Conservation (phyloP, 2,888 invertebrate genomes). For the Opisthograptis luteolata region DNA sequence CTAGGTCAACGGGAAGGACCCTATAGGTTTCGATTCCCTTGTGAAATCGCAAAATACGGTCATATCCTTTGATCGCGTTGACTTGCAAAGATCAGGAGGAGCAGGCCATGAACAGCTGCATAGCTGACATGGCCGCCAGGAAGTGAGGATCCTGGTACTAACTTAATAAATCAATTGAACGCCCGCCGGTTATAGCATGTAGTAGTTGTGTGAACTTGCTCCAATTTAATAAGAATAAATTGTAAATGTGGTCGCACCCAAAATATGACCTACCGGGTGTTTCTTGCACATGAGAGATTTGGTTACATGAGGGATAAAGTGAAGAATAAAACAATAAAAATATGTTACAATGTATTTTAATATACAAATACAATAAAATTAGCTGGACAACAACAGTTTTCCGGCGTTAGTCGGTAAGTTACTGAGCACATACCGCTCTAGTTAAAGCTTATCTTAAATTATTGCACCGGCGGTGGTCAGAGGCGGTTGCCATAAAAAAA, state of each 20-base stretch:
- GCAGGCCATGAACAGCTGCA: constrained; percentile 93
- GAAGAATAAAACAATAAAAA: constrained; percentile 33
- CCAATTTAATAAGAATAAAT: too few relatives aligned
- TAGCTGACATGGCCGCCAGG: constrained; percentile 90
- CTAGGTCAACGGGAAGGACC: too few relatives aligned
- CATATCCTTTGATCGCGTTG: too few relatives aligned
- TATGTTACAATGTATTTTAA: constrained; percentile 64
- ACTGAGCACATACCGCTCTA: constrained; percentile 46
- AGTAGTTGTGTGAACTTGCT: too few relatives aligned
- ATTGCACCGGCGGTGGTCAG: constrained; percentile 47
- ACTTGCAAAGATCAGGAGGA: constrained; percentile 98
- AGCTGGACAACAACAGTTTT: constrained; percentile 64
- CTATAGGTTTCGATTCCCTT: too few relatives aligned
- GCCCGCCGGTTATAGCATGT: too few relatives aligned
- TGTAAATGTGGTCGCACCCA: too few relatives aligned
- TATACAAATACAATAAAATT: constrained; percentile 65
- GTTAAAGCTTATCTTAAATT: constrained; percentile 64
- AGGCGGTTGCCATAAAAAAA: constrained; percentile 20
- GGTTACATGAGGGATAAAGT: too few relatives aligned
- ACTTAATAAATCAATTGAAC: constrained; percentile 52
- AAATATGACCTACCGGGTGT: too few relatives aligned
- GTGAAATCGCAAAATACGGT: too few relatives aligned
- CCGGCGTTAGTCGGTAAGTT: constrained; percentile 61
- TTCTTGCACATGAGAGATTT: too few relatives aligned
- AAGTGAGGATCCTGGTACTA: constrained; percentile 49